phyloP scores from a whole-genome alignment of 2,113 vertebrate genomes.

The Larimichthys polyactis region DNA sequence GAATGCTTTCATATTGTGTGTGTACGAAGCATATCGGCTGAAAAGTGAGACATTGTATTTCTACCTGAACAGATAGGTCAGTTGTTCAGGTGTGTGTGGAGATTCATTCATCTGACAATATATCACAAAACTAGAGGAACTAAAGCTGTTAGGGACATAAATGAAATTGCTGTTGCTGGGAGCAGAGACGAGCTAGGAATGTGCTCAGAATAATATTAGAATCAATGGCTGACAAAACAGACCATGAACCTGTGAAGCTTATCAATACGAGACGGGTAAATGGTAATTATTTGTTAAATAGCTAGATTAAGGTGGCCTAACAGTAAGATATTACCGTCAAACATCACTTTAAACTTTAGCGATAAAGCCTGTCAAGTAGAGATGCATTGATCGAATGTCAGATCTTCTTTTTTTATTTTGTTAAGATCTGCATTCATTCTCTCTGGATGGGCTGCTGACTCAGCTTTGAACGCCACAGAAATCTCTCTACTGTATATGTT shows the following conservation, averaged over 20 bases:
- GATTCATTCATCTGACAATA: neutral
- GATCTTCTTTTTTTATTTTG: neutral
- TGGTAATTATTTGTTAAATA: neutral
- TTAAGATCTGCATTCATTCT: neutral
- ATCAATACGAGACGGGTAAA: no score
- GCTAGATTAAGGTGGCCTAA: neutral
- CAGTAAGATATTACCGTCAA: neutral
- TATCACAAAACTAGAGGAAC: neutral
- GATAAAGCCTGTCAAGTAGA: neutral
- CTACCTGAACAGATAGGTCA: neutral
- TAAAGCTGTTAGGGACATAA: neutral
- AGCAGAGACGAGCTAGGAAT: neutral
- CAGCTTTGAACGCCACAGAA: neutral
- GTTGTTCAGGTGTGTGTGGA: no score
- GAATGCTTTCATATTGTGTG: neutral
- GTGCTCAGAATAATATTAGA: constrained; percentile 11
- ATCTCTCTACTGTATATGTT: neutral
- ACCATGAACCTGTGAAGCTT: neutral
- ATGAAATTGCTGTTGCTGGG: neutral
- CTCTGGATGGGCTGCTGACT: neutral
- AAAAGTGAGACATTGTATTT: neutral
- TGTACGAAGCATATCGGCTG: neutral
- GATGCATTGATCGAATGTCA: neutral
- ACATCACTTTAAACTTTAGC: neutral
- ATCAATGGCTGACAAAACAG: neutral